Percentiles rank a stretch among this genome's conserved stretches.
phyloP scores from a whole-genome alignment of 2,888 invertebrate species.

The Lycaena phlaeas region DNA sequence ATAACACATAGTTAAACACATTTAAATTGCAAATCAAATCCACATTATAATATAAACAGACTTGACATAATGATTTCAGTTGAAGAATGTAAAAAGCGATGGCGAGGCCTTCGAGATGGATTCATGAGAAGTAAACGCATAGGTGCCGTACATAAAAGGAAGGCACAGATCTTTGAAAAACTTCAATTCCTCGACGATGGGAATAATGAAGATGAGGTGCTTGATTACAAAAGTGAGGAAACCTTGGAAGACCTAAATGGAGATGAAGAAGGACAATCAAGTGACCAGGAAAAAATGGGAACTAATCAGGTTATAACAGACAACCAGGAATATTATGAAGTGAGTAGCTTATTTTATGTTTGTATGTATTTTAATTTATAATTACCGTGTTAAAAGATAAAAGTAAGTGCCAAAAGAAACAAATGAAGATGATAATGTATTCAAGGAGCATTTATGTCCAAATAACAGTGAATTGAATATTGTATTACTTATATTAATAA shows the following conservation, averaged over 20 bases:
- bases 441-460: too few relatives aligned
- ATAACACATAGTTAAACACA: too few relatives aligned
- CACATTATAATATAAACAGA: too few relatives aligned
- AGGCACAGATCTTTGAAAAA: slow-evolving; percentile 46
- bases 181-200: slow-evolving; percentile 43
- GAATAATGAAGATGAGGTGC: slow-evolving; percentile 24
- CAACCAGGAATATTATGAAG: slow-evolving; percentile 64
- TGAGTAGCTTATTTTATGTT: slow-evolving; percentile 22
- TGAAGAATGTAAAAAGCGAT: slow-evolving; percentile 71
- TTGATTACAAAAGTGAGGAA: slow-evolving; percentile 1
- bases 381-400: too few relatives aligned
- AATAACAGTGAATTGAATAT: too few relatives aligned
- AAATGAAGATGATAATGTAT: too few relatives aligned
- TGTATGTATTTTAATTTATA: too few relatives aligned
- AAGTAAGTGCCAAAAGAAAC: too few relatives aligned
- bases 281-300: slow-evolving; percentile 18
- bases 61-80: slow-evolving; percentile 40
- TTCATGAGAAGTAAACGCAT: slow-evolving; percentile 64
- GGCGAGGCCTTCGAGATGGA: slow-evolving; percentile 68
- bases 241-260: slow-evolving; percentile 3
- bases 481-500: too few relatives aligned
- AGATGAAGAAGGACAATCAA: slow-evolving; percentile 19
- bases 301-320: slow-evolving; percentile 57
- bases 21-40: too few relatives aligned
- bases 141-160: slow-evolving; percentile 47